Conservation (phyloP, 2,888 invertebrate species). For the Nomada fucata region DNA sequence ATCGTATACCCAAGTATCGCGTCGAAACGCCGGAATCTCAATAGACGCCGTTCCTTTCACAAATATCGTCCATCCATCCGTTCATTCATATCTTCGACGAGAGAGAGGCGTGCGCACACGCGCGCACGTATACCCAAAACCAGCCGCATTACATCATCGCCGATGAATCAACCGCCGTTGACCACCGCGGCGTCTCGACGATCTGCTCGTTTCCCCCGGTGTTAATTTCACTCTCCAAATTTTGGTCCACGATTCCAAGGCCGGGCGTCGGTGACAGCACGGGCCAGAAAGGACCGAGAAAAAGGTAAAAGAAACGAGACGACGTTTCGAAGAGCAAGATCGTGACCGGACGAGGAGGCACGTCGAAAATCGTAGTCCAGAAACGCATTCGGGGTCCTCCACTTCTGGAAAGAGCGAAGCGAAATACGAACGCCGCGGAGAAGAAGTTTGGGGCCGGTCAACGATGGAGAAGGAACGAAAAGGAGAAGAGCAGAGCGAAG, state of each 20-base stretch:
- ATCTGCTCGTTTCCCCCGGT: conserved; percentile 7
- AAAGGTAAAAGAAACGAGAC: neutral
- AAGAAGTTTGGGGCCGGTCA: neutral
- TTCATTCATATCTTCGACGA: conserved; percentile 2
- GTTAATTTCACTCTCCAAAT: conserved; percentile 14
- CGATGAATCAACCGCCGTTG: conserved; percentile 26
- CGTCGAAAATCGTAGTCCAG: conserved; percentile 18
- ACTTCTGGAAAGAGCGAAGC: neutral
- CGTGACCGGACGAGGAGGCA: neutral
- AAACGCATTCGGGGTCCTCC: neutral
- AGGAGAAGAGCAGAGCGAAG: neutral
- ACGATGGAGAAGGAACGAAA: no score
- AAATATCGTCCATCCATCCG: neutral
- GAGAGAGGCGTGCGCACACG: neutral
- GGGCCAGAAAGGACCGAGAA: neutral
- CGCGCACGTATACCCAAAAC: neutral
- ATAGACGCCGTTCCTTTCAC: neutral
- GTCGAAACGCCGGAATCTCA: no score
- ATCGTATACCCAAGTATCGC: no score
- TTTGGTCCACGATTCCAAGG: conserved; percentile 25
- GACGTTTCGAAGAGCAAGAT: neutral
- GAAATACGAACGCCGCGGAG: neutral
- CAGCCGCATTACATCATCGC: neutral
- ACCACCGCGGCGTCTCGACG: neutral
- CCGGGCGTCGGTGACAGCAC: conserved; percentile 25